Percentiles rank a stretch among this genome's conserved stretches.
phyloP scores from a whole-genome alignment of 1,140 invertebrate species.

The Hypsibius dujardini region DNA sequence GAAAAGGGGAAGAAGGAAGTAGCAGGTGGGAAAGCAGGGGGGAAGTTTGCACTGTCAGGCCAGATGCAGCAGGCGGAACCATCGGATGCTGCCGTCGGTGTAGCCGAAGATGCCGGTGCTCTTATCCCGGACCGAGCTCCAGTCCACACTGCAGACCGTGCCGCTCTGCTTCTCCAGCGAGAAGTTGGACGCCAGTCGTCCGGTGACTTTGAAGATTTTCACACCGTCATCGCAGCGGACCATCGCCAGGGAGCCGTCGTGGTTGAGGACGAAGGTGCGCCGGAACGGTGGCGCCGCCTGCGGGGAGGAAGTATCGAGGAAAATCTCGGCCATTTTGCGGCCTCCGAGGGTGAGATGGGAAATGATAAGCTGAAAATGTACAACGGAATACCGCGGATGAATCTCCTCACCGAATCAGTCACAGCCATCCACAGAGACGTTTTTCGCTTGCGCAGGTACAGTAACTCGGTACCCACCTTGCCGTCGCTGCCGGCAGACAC shows the following conservation, averaged over 20 bases:
- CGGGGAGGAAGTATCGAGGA: background rate
- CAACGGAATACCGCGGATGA: background rate
- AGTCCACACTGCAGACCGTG: background rate
- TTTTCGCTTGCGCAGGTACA: no score
- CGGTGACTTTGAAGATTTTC: background rate
- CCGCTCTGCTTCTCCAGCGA: background rate
- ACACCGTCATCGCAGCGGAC: background rate
- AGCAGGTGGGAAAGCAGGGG: no score
- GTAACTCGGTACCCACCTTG: slow-evolving; percentile 4
- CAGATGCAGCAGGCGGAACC: slow-evolving; percentile 15
- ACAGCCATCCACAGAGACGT: background rate
- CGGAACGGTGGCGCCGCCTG: background rate
- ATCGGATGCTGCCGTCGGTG: background rate
- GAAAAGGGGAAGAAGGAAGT: no score
- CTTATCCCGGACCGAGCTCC: background rate
- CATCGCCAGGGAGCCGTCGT: background rate
- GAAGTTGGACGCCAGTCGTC: background rate
- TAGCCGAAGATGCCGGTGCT: slow-evolving; percentile 1
- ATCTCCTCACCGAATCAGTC: background rate
- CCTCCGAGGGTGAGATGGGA: background rate
- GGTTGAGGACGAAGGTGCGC: background rate
- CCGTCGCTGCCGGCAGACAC: background rate
- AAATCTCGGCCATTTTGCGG: background rate
- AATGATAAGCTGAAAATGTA: background rate
- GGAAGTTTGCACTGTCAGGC: no score